phyloP scores from a whole-genome alignment of 2,113 vertebrate genomes.

The Vireo altiloquus region DNA sequence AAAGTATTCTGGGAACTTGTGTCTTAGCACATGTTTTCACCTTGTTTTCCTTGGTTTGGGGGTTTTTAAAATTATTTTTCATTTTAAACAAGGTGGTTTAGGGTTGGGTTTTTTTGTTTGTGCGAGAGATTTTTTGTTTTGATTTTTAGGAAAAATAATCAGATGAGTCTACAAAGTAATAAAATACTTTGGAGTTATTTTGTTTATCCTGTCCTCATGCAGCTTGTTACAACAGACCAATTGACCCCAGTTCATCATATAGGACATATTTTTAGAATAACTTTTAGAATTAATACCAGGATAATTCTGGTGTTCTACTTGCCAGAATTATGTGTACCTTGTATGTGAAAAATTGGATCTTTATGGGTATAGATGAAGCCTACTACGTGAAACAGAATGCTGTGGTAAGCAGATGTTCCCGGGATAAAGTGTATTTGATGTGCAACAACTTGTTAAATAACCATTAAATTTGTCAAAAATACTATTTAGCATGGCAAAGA shows the following conservation, averaged over 20 bases:
- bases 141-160: background rate
- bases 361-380: background rate
- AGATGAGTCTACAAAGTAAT: background rate
- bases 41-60: background rate
- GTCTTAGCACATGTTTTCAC: background rate
- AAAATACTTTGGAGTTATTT: background rate
- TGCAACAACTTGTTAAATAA: background rate
- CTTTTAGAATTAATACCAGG: background rate
- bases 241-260: background rate
- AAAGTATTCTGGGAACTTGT: background rate
- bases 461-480: background rate
- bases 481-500: background rate
- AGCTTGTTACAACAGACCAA: background rate
- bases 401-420: background rate
- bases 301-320: background rate
- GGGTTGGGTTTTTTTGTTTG: background rate
- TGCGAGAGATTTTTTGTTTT: background rate
- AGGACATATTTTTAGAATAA: background rate
- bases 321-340: background rate
- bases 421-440: background rate
- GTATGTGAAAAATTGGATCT: background rate
- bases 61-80: accelerated
- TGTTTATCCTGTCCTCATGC: background rate
- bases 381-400: background rate
- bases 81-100: background rate